Evolutionary conservation across 2,888 invertebrate species (phyloP), one percentile per base, ranked within the genome.

Genomic region (Callimorpha dominula): DNA sequence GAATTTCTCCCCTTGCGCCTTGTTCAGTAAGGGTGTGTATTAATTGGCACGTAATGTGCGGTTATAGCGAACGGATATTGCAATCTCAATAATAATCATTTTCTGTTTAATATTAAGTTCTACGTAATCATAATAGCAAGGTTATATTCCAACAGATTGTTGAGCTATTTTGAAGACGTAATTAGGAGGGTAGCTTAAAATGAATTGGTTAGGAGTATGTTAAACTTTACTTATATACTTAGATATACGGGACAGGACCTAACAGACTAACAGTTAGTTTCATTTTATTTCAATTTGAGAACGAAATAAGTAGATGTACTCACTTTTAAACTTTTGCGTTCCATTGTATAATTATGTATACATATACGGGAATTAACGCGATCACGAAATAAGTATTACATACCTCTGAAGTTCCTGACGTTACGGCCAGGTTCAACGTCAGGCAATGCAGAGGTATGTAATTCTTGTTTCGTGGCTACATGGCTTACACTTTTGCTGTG

Each of bases 31-130:
- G 65, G 62, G 70, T 12, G 54, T 62, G 31, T 57, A 66, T 68
- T 76, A 76, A 76, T 76, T 69, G 76, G 64, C 54, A 20, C 52
- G 60, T 74, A 46, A 67, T 69, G 52, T 70, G 70, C 54, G 70
- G 69, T 15, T 67, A 67, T 75, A 65, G 66, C 71, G 76, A 78
- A 82, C 73, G 81, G 72, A 75, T 76, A 81, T 81, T 83, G 77
- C 79, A 78, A n/a, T 73, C 75, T 75, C 74, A 68, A 83, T 83
- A 77, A 76, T 68, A 72, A 71, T 68, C 65, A 49, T 50, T 17
- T 57, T 50, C 72, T 63, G 71, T 68, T 75, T 67, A n/a, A n/a
- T n/a, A 76, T 71, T 73, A 69, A 76, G 46, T 70, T 69, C 42
- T 68, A 43, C 20, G 43, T 60, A 50, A 49, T n/a, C 43, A 49